A percentile compares a stretch with the other conserved stretches of the same genome.
Evolutionary conservation across 2,888 invertebrate genomes (phyloP).

Genomic region (Sinelater perroti): DNA sequence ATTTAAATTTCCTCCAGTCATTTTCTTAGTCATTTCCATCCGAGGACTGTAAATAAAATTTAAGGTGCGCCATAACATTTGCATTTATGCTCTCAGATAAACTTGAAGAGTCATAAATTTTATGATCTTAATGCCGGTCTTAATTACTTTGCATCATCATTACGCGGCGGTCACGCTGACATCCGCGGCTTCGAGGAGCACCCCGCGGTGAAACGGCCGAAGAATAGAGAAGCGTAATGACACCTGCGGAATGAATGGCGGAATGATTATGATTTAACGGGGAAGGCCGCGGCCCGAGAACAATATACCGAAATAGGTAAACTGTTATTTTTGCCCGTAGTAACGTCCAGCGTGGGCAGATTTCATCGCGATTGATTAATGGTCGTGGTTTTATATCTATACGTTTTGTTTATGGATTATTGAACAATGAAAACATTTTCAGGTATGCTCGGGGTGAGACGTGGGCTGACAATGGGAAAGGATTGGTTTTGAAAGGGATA

Average conservation of each 20-base stretch:
- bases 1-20: conserved; percentile 4
- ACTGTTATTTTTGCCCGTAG: conserved; percentile 16
- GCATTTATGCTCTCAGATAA: conserved; percentile 17
- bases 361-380: conserved; percentile 21
- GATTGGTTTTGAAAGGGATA: conserved; percentile 13
- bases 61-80: conserved; percentile 27
- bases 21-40: conserved; percentile 13
- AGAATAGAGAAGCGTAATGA: conserved; percentile 8
- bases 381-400: conserved; percentile 12
- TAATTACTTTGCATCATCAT: conserved; percentile 34
- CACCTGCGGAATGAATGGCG: conserved; percentile 25
- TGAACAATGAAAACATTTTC: conserved; percentile 16
- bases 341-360: conserved; percentile 16
- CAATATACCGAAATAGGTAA: conserved; percentile 20
- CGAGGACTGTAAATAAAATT: conserved; percentile 20
- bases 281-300: conserved; percentile 14
- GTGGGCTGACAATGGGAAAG: conserved; percentile 9
- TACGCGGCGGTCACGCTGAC: conserved; percentile 29
- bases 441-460: background rate
- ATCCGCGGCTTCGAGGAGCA: conserved; percentile 9
- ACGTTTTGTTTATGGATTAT: conserved; percentile 16
- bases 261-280: conserved; percentile 34
- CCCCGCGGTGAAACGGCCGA: conserved; percentile 4
- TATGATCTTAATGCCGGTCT: conserved; percentile 28
- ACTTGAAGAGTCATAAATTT: conserved; percentile 30